phyloP scores from a whole-genome alignment of 2,888 invertebrate genomes.

The Prostheceraeus crozeri region DNA sequence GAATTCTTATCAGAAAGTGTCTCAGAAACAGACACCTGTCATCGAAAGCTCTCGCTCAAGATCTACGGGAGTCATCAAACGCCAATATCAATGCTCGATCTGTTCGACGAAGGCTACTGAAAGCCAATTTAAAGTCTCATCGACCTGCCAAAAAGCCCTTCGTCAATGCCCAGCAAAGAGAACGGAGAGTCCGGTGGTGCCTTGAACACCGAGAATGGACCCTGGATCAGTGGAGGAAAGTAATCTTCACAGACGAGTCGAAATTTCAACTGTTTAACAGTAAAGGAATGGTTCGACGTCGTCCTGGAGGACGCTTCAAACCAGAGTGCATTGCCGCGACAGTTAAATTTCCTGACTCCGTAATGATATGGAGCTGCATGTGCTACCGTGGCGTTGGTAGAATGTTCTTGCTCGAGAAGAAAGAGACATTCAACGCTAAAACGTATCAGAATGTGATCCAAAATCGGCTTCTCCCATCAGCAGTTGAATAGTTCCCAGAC shows the following conservation, averaged over 20 bases:
- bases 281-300: constrained; percentile 18
- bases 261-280: constrained; percentile 17
- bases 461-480: constrained; percentile 3
- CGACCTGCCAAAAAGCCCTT: constrained; percentile 22
- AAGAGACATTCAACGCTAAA: too few species aligned
- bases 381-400: background rate
- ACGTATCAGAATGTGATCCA: background rate
- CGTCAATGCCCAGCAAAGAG: background rate
- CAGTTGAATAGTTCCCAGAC: constrained; percentile 3
- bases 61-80: background rate
- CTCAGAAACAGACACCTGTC: constrained; percentile 14
- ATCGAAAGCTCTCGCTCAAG: constrained; percentile 2
- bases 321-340: constrained; percentile 9
- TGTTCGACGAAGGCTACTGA: constrained; percentile 13
- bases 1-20: constrained; percentile 10
- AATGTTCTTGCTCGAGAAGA: constrained; percentile 5
- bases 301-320: constrained; percentile 19
- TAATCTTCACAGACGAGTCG: constrained; percentile 16
- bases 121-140: constrained; percentile 13
- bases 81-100: constrained; percentile 19
- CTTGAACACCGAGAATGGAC: constrained; percentile 9
- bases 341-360: constrained; percentile 8
- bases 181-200: constrained; percentile 17
- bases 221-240: constrained; percentile 15
- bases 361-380: constrained; percentile 21